Base-by-base conservation (phyloP, 2,113 vertebrate genomes). In the Muntiacus reevesi region DNA sequence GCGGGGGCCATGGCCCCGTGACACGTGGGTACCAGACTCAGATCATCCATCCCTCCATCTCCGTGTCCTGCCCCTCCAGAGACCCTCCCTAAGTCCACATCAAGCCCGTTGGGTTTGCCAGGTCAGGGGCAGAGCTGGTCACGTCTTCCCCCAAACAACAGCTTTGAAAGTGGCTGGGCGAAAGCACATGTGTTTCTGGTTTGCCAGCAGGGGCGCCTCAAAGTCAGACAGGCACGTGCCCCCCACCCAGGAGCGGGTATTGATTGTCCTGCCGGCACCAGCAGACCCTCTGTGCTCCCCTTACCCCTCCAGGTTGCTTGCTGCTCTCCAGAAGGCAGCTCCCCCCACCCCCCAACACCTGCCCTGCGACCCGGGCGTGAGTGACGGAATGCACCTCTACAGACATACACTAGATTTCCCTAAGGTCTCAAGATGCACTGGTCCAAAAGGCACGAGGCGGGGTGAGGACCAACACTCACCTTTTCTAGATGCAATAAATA, bases 401-500 rank as follows among this genome's bases (percentile, higher is more conserved):
- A 64, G 59, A 88, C 33, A 36, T 10, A 25, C 57, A 6, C 50
- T 45, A 45, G 21, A 15, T 83, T 60, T 50, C 87, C 64, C n/a
- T 12, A 74, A 84, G 67, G 57, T 43, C 94, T 96, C 40, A 57
- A 93, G 11, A 45, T 84, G 85, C 95, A 79, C 79, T 90, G 59
- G 0, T 95, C 95, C 74, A 30, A 95, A 60, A 88, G 55, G 91
- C 40, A 6, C 0, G 0, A 43, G 67, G 67, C n/a, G 0, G 5
- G 54, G 47, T 82, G 45, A 96, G 67, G 21, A 86, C 87, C 19
- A 21, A 97, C 92, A 91, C 96, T 95, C 87, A 95, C 87, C 96
- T 98, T 97, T 89, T 97, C 85, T 94, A 85, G 79, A 97, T 8
- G 97, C 97, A 98, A 96, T 98, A 98, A 98, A 45, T 97, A 84